A percentile compares a stretch with the other conserved stretches of the same genome.
These are phyloP conservation scores for Sarcophaga rosellei DNA, from an alignment of 2,888 invertebrate species.

Conservation along the genomic window DNA sequence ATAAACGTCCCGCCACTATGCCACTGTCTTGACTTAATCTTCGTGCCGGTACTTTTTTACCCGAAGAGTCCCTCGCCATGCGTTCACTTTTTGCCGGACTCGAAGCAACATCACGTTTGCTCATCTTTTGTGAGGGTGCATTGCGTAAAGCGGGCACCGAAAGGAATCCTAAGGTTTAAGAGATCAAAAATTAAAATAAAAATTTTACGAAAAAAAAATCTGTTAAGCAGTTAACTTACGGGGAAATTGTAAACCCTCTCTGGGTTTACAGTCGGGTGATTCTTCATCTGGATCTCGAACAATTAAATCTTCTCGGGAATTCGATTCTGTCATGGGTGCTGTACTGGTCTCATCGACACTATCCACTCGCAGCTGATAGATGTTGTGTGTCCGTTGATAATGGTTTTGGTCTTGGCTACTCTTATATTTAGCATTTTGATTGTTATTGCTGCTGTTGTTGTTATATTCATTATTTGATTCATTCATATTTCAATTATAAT, in stretches of 20 bases:
- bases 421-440: slow-evolving; percentile 27
- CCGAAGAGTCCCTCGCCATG: slow-evolving; percentile 68
- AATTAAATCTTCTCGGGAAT: slow-evolving; percentile 78
- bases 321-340: slow-evolving; percentile 75
- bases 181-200: neutral
- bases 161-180: slow-evolving; percentile 74
- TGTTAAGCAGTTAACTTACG: slow-evolving; percentile 63
- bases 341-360: slow-evolving; percentile 75
- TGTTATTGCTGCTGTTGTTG: slow-evolving; percentile 11
- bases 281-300: slow-evolving; percentile 65
- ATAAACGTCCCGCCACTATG: slow-evolving; percentile 77
- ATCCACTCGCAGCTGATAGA: slow-evolving; percentile 76
- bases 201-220: neutral
- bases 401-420: neutral
- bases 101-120: slow-evolving; percentile 77
- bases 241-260: slow-evolving; percentile 50
- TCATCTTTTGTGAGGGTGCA: slow-evolving; percentile 69
- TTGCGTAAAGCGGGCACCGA: slow-evolving; percentile 78
- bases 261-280: slow-evolving; percentile 42
- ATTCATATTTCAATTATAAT: slow-evolving; percentile 45
- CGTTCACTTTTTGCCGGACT: slow-evolving; percentile 79
- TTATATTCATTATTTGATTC: slow-evolving; percentile 39
- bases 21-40: slow-evolving; percentile 80
- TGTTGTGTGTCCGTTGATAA: neutral
- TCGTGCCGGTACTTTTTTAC: slow-evolving; percentile 73